These are phyloP conservation scores for Scytalopus superciliaris DNA, from an alignment of 2,113 vertebrate species.

Conservation along the genomic window DNA sequence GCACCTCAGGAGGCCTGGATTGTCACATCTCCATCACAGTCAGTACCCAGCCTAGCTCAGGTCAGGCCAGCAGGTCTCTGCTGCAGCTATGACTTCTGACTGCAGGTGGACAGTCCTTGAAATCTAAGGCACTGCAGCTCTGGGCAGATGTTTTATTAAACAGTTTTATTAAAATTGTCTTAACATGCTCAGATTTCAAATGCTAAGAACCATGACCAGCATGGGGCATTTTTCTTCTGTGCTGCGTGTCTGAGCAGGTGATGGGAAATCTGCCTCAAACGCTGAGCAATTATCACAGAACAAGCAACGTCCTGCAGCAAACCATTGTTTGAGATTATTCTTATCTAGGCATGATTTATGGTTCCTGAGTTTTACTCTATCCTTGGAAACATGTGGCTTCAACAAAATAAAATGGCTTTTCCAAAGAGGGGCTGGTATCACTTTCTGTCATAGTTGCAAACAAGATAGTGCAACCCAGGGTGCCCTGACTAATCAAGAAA, in stretches of 20 bases:
- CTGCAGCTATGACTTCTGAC: background rate
- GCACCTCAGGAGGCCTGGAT: background rate
- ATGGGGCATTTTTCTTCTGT: background rate
- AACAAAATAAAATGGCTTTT: constrained; percentile 59
- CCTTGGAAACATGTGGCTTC: constrained; percentile 1
- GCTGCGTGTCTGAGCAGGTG: background rate
- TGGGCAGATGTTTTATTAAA: background rate
- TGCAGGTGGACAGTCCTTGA: background rate
- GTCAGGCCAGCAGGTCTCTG: background rate
- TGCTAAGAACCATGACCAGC: background rate
- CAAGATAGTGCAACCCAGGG: background rate
- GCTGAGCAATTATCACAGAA: background rate
- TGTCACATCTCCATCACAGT: background rate
- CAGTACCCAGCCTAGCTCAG: background rate
- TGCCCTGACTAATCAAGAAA: background rate
- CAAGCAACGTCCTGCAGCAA: constrained; percentile 8
- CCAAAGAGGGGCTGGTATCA: background rate
- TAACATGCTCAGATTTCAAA: background rate
- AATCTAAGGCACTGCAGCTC: background rate
- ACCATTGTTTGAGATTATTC: background rate
- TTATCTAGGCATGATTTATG: constrained; percentile 18
- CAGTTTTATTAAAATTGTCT: background rate
- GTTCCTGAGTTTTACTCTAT: constrained; percentile 17
- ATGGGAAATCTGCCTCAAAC: background rate
- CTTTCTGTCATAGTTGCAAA: background rate